Evolutionary conservation across 2,113 vertebrate genomes (phyloP), one percentile per base, ranked within the genome.

Genomic region (Perca fluviatilis): DNA sequence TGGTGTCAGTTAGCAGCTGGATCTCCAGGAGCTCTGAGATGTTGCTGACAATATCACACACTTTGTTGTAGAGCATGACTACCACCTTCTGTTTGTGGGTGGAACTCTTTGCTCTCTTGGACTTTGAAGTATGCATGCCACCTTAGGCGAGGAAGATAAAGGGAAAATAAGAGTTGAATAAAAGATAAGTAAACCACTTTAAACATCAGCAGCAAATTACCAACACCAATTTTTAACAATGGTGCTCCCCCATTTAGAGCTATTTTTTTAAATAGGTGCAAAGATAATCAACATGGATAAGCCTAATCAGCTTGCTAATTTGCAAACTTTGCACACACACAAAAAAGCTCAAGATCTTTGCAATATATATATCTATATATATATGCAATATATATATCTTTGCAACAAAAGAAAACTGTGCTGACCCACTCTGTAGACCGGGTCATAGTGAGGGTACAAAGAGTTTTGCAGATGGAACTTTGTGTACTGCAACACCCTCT

Each of bases 401-500:
- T n/a, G n/a, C n/a, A n/a, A 46, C 1, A 5, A 9, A 64, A 58
- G 8, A 53, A 66, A 69, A 13, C 5, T 40, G 74, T 50, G 51
- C 97, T 95, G 88, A 99, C 98, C 97, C 96, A 97, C 96, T 93
- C 97, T 96, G 93, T 99, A 99, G 72, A 96, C 96, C 33, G 97
- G 97, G 94, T 99, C 98, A 87, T 99, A 99, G 33, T 99, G 98
- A 84, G 98, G 98, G 93, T 99, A 99, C 16, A 99, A 94, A 4
- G 98, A 97, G 90, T 99, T 99, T 68, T 98, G 98, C 80, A 99
- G 95, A 90, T 99, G 98, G 90, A 97, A 99, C 94, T 99, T 99
- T 85, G 97, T 98, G 93, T 96, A 99, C 25, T 99, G 98, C 94
- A 99, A 93, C 92, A 98, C 96, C 89, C 97, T 96, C 94, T 99